A percentile compares a stretch with the other conserved stretches of the same genome.
Conservation (phyloP, 1,140 invertebrate genomes). For the Drosophila pseudoobscura region DNA sequence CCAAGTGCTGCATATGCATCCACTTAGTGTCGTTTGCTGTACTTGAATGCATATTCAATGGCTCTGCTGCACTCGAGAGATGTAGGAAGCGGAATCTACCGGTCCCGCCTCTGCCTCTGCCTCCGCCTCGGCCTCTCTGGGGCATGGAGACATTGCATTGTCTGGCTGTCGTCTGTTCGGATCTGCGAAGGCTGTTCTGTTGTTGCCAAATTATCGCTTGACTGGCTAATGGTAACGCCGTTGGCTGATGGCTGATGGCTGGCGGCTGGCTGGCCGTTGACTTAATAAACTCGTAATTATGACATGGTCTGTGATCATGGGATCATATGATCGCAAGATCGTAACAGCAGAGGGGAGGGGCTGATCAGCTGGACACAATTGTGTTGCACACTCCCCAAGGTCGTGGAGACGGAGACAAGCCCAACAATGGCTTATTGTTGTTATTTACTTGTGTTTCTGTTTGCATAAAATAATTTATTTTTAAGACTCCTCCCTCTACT, state of each 20-base stretch:
- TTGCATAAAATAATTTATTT: slow-evolving; percentile 14
- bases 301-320: slow-evolving; percentile 35
- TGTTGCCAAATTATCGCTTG: slow-evolving; percentile 67
- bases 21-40: slow-evolving; percentile 44
- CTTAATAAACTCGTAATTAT: slow-evolving; percentile 27
- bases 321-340: slow-evolving; percentile 38
- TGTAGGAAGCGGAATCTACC: slow-evolving; percentile 60
- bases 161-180: no score
- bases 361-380: slow-evolving; percentile 11
- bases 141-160: no score
- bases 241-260: neutral
- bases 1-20: slow-evolving; percentile 25
- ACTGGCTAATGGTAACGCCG: slow-evolving; percentile 46
- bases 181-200: slow-evolving; percentile 20
- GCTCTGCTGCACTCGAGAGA: slow-evolving; percentile 12
- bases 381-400: slow-evolving; percentile 32
- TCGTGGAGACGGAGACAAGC: slow-evolving; percentile 20
- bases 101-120: slow-evolving; percentile 19
- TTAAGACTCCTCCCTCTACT: slow-evolving; percentile 9
- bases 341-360: neutral
- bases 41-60: slow-evolving; percentile 73
- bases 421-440: slow-evolving; percentile 55
- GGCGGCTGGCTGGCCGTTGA: neutral
- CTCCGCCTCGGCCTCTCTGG: neutral
- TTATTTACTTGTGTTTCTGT: neutral